Percentiles rank a stretch among this genome's conserved stretches.
Conservation (phyloP, 1,140 invertebrate species). For the Pissodes strobi region DNA sequence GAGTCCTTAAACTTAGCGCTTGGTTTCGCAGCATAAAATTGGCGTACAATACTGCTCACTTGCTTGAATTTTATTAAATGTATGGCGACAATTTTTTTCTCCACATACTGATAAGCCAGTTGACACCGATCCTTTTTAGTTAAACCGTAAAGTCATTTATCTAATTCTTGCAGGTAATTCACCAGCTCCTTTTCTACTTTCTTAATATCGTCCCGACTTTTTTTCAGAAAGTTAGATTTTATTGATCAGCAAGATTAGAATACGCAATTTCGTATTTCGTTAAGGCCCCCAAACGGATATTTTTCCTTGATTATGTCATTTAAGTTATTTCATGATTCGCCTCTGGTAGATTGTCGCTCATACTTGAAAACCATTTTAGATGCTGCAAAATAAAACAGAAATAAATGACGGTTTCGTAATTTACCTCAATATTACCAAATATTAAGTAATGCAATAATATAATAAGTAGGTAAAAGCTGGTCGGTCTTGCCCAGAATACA, state of each 20-base stretch:
- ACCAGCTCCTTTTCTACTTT: not conserved
- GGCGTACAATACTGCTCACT: not conserved
- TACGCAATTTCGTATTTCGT: not conserved
- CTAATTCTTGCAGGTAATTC: not conserved
- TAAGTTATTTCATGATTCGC: not conserved
- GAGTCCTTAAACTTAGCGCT: not conserved
- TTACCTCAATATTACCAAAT: not conserved
- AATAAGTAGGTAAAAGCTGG: too few relatives aligned
- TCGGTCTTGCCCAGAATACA: not conserved
- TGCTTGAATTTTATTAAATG: too few relatives aligned
- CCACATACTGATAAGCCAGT: not conserved
- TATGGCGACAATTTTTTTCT: too few relatives aligned
- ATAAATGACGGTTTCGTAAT: not conserved
- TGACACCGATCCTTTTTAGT: not conserved
- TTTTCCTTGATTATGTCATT: not conserved
- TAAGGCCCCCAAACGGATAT: not conserved
- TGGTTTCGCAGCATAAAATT: slow-evolving; percentile 1
- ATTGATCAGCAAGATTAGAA: too few relatives aligned
- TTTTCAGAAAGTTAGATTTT: not conserved
- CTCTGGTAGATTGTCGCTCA: not conserved
- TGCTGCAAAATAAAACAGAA: not conserved
- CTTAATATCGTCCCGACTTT: not conserved
- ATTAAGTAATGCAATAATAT: too few relatives aligned
- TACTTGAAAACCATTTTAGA: not conserved
- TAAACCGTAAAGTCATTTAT: not conserved